phyloP scores from a whole-genome alignment of 2,797 vertebrate genomes.

The Epinephelus awoara region DNA sequence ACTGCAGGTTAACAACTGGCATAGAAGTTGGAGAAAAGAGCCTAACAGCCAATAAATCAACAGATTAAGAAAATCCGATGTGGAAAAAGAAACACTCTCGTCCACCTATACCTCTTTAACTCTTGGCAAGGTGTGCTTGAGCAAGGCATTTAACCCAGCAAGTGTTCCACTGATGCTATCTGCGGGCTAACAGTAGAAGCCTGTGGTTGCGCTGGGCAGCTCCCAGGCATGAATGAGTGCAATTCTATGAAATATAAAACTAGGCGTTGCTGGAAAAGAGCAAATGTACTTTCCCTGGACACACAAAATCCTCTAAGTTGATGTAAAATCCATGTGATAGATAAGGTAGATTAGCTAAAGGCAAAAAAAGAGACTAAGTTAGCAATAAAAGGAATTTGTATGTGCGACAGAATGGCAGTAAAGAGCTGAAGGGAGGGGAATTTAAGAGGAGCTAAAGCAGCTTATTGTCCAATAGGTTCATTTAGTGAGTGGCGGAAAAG shows the following conservation, averaged over 20 bases:
- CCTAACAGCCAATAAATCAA: background rate
- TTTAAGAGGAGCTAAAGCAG: slow-evolving; percentile 6
- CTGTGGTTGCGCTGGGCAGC: slow-evolving; percentile 47
- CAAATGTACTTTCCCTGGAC: slow-evolving; percentile 36
- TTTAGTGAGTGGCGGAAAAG: background rate
- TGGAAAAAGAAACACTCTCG: slow-evolving; percentile 40
- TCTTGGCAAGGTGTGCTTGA: slow-evolving; percentile 17
- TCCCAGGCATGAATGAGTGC: slow-evolving; percentile 30
- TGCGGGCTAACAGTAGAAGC: slow-evolving; percentile 29
- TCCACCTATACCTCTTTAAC: slow-evolving; percentile 11
- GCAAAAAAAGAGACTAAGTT: background rate
- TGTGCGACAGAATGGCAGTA: background rate
- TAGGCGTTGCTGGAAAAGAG: slow-evolving; percentile 25
- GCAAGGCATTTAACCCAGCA: slow-evolving; percentile 30
- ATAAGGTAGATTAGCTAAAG: background rate
- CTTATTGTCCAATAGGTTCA: slow-evolving; percentile 14
- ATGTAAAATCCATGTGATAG: slow-evolving; percentile 16
- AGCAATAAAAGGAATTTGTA: background rate
- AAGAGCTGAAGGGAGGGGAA: background rate
- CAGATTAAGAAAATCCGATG: slow-evolving; percentile 23
- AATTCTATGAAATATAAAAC: slow-evolving; percentile 55
- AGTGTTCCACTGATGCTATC: slow-evolving; percentile 51
- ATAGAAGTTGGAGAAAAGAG: background rate
- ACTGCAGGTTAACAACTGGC: background rate
- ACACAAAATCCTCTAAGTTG: slow-evolving; percentile 5